Evolutionary conservation across 2,113 vertebrate genomes (phyloP), one percentile per base, ranked within the genome.

Genomic region (Lynx canadensis): DNA sequence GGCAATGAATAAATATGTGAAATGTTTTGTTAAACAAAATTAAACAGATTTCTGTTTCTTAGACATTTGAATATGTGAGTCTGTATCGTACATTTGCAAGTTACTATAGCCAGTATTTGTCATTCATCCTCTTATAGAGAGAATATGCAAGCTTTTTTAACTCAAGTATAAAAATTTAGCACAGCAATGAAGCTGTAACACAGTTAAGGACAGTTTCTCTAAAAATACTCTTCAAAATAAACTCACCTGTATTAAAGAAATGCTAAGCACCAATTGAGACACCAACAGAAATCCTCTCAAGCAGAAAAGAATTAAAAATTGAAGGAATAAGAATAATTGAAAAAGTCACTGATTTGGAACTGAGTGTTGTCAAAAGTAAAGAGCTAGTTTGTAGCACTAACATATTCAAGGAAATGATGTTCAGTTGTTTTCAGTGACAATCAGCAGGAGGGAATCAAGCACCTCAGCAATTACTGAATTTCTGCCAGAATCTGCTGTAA

Each of bases 311-410:
- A 98, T 97, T 97, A 33, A 94, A 98, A 98, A 98, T 69, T 48
- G 87, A 97, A 96, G 73, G 12, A 83, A 97, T 95, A 92, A 4
- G 57, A 57, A 96, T 91, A 98, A 97, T 97, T 98, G 69, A 97
- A 98, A 97, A 97, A 98, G 55, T 95, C 97, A 50, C 79, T 98
- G n/a, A 94, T 96, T 96, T 93, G 98, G 95, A 98, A 97, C 69
- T 94, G 86, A 97, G 85, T 48, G 27, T 52, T 97, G 94, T 33
- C 45, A 94, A 96, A 98, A 95, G 52, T 94, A 97, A 97, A 97
- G 93, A 71, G 57, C 83, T 95, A 81, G 73, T 94, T 98, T 97
- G 57, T 76, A 79, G n/a, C 15, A 69, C 14, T 98, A 94, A 50
- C 93, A 89, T 95, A 97, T 89, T 86, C 41, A 97, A 91, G 31